Conservation (phyloP, 2,113 vertebrate species). For the Riparia riparia region DNA sequence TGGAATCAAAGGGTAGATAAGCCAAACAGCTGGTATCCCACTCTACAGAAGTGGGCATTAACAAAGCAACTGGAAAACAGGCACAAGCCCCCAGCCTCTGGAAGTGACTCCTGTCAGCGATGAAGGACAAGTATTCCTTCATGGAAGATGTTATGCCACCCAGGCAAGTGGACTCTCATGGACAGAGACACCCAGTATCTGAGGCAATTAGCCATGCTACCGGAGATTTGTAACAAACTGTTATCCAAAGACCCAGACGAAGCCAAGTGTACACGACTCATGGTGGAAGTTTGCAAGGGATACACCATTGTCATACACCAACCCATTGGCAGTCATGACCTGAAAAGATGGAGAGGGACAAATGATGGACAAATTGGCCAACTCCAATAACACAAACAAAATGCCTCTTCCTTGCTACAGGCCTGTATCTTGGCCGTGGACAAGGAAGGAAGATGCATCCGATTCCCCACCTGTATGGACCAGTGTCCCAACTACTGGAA, state of each 20-base stretch:
- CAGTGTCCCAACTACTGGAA: neutral
- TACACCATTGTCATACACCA: neutral
- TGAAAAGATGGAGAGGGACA: neutral
- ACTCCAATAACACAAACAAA: neutral
- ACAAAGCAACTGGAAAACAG: neutral
- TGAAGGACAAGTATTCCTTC: neutral
- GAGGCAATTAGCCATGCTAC: neutral
- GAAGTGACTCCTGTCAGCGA: neutral
- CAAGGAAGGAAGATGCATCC: neutral
- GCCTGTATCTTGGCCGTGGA: neutral
- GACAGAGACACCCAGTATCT: neutral
- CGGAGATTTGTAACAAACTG: neutral
- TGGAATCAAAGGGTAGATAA: neutral
- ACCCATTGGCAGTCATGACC: neutral
- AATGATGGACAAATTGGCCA: neutral
- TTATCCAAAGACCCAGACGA: neutral
- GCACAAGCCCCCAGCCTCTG: neutral
- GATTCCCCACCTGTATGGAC: neutral
- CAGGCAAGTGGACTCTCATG: neutral
- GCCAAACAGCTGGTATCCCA: neutral
- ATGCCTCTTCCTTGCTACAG: neutral
- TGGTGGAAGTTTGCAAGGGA: neutral
- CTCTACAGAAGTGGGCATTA: neutral
- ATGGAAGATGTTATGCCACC: neutral
- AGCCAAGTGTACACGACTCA: accelerated